phyloP scores from a whole-genome alignment of 2,113 vertebrate species.

The Guaruba guarouba region DNA sequence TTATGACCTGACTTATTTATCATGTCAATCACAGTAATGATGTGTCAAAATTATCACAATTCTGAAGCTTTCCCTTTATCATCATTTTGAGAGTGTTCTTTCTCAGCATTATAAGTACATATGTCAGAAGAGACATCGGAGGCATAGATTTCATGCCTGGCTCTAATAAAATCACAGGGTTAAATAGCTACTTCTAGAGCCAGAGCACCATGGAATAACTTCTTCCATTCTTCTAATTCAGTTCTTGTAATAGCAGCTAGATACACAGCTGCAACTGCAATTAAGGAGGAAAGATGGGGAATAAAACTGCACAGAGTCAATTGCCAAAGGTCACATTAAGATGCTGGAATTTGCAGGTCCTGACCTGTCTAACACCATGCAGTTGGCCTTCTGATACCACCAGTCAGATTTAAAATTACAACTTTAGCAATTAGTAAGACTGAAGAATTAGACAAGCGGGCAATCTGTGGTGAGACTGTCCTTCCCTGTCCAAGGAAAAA shows the following conservation, averaged over 20 bases:
- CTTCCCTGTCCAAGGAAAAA: background rate
- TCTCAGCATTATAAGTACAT: background rate
- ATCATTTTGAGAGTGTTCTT: background rate
- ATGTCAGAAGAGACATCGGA: background rate
- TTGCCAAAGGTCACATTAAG: constrained; percentile 44
- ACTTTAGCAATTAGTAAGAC: background rate
- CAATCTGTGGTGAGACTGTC: background rate
- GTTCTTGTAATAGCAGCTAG: background rate
- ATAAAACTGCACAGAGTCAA: background rate
- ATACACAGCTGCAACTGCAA: constrained; percentile 1
- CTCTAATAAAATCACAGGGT: background rate
- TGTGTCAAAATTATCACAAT: constrained; percentile 53
- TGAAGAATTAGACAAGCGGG: background rate
- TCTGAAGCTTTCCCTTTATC: constrained; percentile 22
- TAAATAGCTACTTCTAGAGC: background rate
- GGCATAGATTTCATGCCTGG: background rate
- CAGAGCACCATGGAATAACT: constrained; percentile 25
- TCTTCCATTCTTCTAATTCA: constrained; percentile 21
- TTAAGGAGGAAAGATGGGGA: constrained; percentile 15
- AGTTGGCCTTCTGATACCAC: background rate
- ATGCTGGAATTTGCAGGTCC: background rate
- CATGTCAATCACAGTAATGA: constrained; percentile 69
- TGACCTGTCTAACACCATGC: background rate
- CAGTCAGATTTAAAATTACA: constrained; percentile 26
- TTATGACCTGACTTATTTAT: constrained; percentile 72